Percentiles rank a stretch among this genome's conserved stretches.
Evolutionary conservation across 2,888 invertebrate genomes (phyloP).

Genomic region (Melieria crassipennis): DNA sequence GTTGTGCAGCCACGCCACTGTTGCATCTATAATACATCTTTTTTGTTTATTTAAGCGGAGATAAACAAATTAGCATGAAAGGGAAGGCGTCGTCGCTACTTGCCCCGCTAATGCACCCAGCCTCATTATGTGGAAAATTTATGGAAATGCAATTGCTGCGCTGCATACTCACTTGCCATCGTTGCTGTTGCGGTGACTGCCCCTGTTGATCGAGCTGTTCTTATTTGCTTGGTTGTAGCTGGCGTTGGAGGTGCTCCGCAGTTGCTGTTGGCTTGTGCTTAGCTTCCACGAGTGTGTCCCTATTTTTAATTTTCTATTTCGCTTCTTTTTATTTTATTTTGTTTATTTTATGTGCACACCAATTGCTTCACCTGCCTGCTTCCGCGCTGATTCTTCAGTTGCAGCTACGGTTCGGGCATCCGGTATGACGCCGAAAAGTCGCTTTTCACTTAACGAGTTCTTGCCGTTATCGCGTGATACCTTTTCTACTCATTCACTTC

Average conservation of each 20-base stretch:
- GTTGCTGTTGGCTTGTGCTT: too few species aligned
- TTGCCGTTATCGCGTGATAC: not conserved
- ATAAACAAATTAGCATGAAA: conserved; percentile 32
- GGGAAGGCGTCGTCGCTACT: too few species aligned
- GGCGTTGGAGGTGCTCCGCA: not conserved
- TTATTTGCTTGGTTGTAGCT: conserved; percentile 9
- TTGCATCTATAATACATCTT: not conserved
- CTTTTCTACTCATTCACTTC: conserved; percentile 13
- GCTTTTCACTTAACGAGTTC: not conserved
- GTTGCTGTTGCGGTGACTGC: conserved; percentile 40
- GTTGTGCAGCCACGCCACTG: not conserved
- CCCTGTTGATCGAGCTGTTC: conserved; percentile 9
- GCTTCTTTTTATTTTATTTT: too few species aligned
- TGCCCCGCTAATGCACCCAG: too few species aligned
- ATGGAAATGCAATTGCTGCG: conserved; percentile 22
- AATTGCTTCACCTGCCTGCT: too few species aligned
- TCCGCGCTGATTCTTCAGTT: too few species aligned
- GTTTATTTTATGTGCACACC: too few species aligned
- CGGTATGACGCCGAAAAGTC: not conserved
- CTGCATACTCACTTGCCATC: conserved; percentile 59
- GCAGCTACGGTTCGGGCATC: too few species aligned
- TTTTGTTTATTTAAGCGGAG: conserved; percentile 35
- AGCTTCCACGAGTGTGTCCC: too few species aligned
- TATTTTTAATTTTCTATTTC: too few species aligned
- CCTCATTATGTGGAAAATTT: conserved; percentile 4